A percentile compares a stretch with the other conserved stretches of the same genome.
Conservation (phyloP, 2,888 invertebrate species). For the Gibbula magus region DNA sequence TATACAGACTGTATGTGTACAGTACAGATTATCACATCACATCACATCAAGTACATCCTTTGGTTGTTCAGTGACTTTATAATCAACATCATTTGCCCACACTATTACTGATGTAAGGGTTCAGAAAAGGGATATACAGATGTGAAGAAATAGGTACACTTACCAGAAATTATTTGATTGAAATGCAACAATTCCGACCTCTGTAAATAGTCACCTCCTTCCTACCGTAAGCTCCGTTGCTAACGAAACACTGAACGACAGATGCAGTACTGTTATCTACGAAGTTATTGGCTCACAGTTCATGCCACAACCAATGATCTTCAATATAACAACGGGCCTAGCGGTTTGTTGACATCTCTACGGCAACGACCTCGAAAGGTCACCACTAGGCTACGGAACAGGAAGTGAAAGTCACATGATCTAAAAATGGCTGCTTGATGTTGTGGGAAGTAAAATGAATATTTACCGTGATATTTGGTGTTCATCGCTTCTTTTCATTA, state of each 20-base stretch:
- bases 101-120: no score
- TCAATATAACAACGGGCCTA: not conserved
- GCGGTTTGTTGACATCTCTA: slow-evolving; percentile 2
- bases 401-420: slow-evolving; percentile 9
- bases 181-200: not conserved
- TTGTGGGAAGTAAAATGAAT: no score
- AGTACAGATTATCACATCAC: no score
- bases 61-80: no score
- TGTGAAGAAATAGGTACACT: not conserved
- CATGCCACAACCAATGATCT: not conserved
- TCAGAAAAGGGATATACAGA: not conserved
- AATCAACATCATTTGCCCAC: no score
- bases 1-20: no score
- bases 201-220: slow-evolving; percentile 7
- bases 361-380: not conserved
- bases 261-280: not conserved
- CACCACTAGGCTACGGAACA: slow-evolving; percentile 4
- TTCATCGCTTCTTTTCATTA: no score
- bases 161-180: not conserved
- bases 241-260: slow-evolving; percentile 18
- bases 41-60: no score
- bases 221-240: not conserved
- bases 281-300: not conserved
- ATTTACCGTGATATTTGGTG: no score
- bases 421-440: slow-evolving; percentile 1